Evolutionary conservation across 92 coral and sea anemone genomes (phyloP), one percentile per base, ranked within the genome.

Genomic region (Isaurus tuberculatus): DNA sequence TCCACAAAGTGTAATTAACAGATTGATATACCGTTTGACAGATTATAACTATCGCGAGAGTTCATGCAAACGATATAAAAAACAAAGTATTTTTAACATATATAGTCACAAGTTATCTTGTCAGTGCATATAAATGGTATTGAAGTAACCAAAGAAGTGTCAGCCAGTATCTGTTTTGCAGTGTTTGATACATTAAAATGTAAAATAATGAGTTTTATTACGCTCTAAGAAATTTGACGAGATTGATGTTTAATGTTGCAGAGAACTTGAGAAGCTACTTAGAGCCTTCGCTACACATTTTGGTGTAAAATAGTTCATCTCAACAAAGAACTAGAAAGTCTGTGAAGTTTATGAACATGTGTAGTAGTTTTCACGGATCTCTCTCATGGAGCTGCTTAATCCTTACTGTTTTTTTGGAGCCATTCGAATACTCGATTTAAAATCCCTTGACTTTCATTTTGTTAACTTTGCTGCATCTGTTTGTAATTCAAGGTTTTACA

Each of bases 371-470:
- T n/a, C n/a, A n/a, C n/a, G n/a, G n/a, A n/a, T n/a, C n/a, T n/a
- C n/a, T n/a, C n/a, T n/a, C n/a, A n/a, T n/a, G n/a, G n/a, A n/a
- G n/a, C n/a, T n/a, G n/a, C n/a, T n/a, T n/a, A 16, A 2, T 23
- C 43, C 40, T 77, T 58, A 1, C 69, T 6, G 57, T 77, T 77
- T 55, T n/a, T 77, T 77, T 34, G 70, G 53, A 25, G 36, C 70
- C 70, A 77, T 58, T 22, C 89, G 60, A 26, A 86, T 89, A 33
- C 78, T 89, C 69, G 86, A 31, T 44, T 86, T 89, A 81, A 85
- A 89, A 3, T 82, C 57, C 17, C 67, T 25, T 40, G 89, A 23
- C 36, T 73, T 81, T 3, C 17, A 26, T 33, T 81, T 86, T 36
- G 84, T 42, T 4, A 51, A 65, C n/a, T 86, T 82, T 11, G 32